Conservation (phyloP, 1,140 invertebrate genomes). For the Cryptotermes secundus region DNA sequence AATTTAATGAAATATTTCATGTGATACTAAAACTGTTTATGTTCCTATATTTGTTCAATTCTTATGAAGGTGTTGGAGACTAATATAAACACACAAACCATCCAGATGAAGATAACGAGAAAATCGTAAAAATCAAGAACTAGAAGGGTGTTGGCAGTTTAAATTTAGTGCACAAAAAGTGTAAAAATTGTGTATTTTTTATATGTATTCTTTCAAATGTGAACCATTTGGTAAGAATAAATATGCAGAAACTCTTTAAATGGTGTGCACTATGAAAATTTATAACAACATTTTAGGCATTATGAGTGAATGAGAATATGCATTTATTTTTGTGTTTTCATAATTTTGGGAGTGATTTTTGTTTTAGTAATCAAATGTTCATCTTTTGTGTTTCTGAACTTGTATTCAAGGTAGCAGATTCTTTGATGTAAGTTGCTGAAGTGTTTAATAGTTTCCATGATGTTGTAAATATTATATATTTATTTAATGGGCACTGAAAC, state of each 20-base stretch:
- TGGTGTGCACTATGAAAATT: background rate
- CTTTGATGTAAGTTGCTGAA: too few relatives aligned
- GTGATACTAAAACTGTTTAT: background rate
- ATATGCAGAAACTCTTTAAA: background rate
- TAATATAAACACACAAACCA: background rate
- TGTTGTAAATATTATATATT: too few relatives aligned
- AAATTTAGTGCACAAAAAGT: constrained; percentile 1
- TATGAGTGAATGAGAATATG: background rate
- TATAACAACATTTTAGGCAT: background rate
- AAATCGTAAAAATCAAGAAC: too few relatives aligned
- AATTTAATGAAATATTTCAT: background rate
- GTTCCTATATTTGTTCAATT: background rate
- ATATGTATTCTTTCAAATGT: background rate
- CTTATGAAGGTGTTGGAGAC: background rate
- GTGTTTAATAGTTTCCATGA: too few relatives aligned
- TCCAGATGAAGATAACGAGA: background rate
- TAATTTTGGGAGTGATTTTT: too few relatives aligned
- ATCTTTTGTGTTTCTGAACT: too few relatives aligned
- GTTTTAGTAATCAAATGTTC: too few relatives aligned
- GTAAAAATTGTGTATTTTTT: background rate
- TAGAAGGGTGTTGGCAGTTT: background rate
- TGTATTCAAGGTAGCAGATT: too few relatives aligned
- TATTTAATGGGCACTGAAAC: too few relatives aligned
- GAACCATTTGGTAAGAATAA: background rate
- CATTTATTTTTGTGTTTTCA: background rate